A percentile compares a stretch with the other conserved stretches of the same genome.
Evolutionary conservation across 1,140 invertebrate species (phyloP).

Genomic region (Drosophila repletoides): DNA sequence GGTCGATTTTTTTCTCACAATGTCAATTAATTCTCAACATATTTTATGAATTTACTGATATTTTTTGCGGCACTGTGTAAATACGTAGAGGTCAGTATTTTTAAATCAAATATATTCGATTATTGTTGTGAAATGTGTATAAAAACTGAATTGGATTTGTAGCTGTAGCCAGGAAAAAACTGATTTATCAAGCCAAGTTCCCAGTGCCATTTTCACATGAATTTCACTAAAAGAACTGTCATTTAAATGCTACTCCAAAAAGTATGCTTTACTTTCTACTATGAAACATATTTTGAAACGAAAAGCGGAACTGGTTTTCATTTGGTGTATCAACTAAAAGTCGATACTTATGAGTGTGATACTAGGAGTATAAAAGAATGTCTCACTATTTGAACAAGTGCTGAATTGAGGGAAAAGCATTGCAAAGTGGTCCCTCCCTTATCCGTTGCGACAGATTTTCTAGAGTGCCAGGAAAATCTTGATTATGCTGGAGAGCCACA

Average conservation of each 20-base stretch:
- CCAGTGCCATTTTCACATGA: too few species aligned
- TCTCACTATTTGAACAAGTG: background rate
- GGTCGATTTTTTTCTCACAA: background rate
- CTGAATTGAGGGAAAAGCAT: background rate
- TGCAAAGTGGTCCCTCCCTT: slow-evolving; percentile 2
- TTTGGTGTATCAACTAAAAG: slow-evolving; percentile 2
- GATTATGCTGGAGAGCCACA: slow-evolving; percentile 62
- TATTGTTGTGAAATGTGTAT: background rate
- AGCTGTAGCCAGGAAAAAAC: too few species aligned
- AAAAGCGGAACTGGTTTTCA: too few species aligned
- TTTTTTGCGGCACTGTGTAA: background rate
- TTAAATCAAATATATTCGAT: slow-evolving; percentile 21
- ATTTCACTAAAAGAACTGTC: too few species aligned
- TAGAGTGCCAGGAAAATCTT: slow-evolving; percentile 54
- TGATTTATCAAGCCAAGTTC: background rate
- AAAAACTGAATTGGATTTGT: background rate
- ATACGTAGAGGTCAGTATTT: slow-evolving; percentile 1
- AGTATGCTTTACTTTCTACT: too few species aligned
- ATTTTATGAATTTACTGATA: background rate
- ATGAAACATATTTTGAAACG: too few species aligned
- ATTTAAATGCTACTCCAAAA: too few species aligned
- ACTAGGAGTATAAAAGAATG: background rate
- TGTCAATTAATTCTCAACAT: background rate
- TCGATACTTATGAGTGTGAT: background rate
- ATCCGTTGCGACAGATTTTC: background rate